Percentiles rank a stretch among this genome's conserved stretches.
These are phyloP conservation scores for Phaethon lepturus DNA, from an alignment of 2,113 vertebrate species.

Conservation along the genomic window DNA sequence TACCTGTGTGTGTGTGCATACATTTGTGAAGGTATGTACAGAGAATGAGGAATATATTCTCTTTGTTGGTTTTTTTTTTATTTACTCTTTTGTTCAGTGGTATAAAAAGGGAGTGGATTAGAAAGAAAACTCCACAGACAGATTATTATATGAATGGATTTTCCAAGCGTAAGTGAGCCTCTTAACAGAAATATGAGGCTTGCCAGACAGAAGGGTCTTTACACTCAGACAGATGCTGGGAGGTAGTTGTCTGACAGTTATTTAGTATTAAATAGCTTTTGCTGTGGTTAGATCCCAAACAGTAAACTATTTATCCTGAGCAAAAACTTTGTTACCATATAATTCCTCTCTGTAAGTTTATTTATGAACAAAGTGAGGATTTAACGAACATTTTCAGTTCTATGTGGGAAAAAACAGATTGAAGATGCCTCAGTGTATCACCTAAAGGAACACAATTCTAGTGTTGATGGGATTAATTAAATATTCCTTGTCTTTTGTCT, in stretches of 20 bases:
- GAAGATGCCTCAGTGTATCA: background rate
- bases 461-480: background rate
- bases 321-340: background rate
- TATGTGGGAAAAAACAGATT: background rate
- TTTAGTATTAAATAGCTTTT: background rate
- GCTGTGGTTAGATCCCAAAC: background rate
- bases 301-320: background rate
- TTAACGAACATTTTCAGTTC: background rate
- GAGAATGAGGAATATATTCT: background rate
- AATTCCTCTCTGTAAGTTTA: background rate
- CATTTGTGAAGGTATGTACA: background rate
- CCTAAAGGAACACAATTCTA: background rate
- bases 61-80: background rate
- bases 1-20: fast-evolving
- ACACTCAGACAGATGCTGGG: background rate
- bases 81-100: background rate
- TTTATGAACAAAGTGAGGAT: background rate
- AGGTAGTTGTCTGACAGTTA: background rate
- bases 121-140: background rate
- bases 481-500: background rate
- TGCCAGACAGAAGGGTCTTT: background rate
- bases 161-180: background rate
- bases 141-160: background rate
- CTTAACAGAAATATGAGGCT: background rate
- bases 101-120: background rate